Base-by-base conservation (phyloP, 53 echinoderm and acorn worm species). In the Apostichopus leukothele region DNA sequence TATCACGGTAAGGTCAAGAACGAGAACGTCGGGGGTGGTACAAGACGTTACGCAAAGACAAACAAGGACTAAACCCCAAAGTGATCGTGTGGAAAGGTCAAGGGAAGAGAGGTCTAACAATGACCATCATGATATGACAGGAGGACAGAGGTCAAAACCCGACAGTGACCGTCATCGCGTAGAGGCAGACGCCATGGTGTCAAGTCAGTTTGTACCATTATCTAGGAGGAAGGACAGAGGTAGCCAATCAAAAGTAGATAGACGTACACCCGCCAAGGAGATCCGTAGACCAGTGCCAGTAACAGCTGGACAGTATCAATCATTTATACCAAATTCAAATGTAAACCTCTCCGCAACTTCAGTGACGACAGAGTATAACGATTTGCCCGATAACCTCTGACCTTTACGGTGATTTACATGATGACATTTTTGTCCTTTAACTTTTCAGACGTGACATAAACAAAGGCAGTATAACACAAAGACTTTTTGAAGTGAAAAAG, bases 351-450 rank as follows among this genome's bases (percentile, higher is more conserved):
- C 94, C 19, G 79, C 77, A 21, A 89, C 86, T 6, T 94, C 94
- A 52, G 79, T 94, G 16, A 86, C 84, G 6, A 94, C 94, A 4
- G 89, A 92, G 27, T 94, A 94, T 83, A 92, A 94, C 76, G 94
- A 94, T 83, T 89, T 94, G 51, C 94, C 94, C 20, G 91, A 86
- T 7, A 91, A 86, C 21, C 88, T 94, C 4, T 88, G 83, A 53
- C 60, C 81, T 60, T 51, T 89, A 13, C 0, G 39, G 39, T 39
- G 39, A 39, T 39, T 39, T 39, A 39, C 39, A 39, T 39, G 39
- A 39, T 39, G 39, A 39, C 39, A 39, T 39, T 3, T 39, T 3
- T 39, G 39, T 39, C 39, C 39, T 3, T 39, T 39, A 39, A 39
- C 39, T 39, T 57, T 57, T 57, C 8, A 57, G 57, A 9, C 57